phyloP scores from a whole-genome alignment of 2,113 vertebrate species.

The Empidonax traillii region DNA sequence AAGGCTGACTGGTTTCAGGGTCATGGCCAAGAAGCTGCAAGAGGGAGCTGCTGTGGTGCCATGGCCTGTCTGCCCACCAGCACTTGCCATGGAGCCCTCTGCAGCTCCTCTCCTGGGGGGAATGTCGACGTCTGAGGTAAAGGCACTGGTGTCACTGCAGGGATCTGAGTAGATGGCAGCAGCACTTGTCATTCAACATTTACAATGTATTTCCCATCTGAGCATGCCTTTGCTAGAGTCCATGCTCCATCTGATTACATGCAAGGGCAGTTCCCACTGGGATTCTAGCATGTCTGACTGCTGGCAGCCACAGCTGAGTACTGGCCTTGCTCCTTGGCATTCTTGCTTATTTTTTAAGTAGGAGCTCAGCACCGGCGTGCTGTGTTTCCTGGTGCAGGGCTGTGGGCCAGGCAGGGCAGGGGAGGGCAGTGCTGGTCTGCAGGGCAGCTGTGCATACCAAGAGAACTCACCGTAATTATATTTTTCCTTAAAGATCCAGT shows the following conservation, averaged over 20 bases:
- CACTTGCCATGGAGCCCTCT: neutral
- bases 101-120: neutral
- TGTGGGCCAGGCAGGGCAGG: neutral
- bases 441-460: neutral
- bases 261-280: neutral
- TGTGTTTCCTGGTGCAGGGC: neutral
- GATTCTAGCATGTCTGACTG: neutral
- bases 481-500: constrained; percentile 81
- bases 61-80: no score
- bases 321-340: neutral
- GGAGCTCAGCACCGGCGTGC: neutral
- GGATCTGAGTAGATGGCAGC: neutral
- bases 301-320: neutral
- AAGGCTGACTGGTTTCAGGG: neutral
- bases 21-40: neutral
- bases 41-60: neutral
- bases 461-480: constrained; percentile 76
- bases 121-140: neutral
- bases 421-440: neutral
- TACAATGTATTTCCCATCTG: neutral
- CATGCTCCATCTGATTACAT: neutral
- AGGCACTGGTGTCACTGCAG: neutral
- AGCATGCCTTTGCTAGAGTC: neutral
- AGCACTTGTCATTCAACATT: neutral
- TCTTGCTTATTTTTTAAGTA: neutral